Evolutionary conservation across 2,888 invertebrate genomes (phyloP).

Genomic region (Drosophila paracracens): DNA sequence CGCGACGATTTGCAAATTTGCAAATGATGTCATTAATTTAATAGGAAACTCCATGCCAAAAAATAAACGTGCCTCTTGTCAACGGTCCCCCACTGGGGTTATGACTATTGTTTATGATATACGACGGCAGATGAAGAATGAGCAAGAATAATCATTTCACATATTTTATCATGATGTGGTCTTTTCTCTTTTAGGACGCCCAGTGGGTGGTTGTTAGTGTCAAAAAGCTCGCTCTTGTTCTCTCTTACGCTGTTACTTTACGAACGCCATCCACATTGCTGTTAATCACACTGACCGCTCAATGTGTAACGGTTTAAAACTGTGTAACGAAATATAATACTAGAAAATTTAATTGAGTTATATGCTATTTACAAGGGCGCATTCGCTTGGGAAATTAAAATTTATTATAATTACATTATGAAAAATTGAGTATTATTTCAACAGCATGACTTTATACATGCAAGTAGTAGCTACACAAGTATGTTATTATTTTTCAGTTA

Average conservation of each 20-base stretch:
- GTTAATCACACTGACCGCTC: constrained; percentile 34
- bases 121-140: constrained; percentile 26
- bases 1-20: constrained; percentile 68
- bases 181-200: not conserved
- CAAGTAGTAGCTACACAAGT: not conserved
- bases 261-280: constrained; percentile 58
- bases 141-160: constrained; percentile 22
- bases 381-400: not conserved
- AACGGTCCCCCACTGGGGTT: constrained; percentile 7
- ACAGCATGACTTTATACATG: not conserved
- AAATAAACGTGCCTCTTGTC: constrained; percentile 9
- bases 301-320: constrained; percentile 5
- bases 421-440: not conserved
- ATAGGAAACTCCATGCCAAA: constrained; percentile 11
- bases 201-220: not conserved
- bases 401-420: not conserved
- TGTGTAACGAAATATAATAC: not conserved
- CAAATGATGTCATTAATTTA: constrained; percentile 65
- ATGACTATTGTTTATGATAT: constrained; percentile 54
- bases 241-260: constrained; percentile 66
- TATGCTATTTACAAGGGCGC: not conserved
- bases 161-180: constrained; percentile 8
- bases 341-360: not conserved
- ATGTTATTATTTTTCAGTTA: not conserved
- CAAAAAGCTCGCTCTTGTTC: constrained; percentile 56